A percentile compares a stretch with the other conserved stretches of the same genome.
Evolutionary conservation across 1,140 invertebrate species (phyloP).

Genomic region (Aplysia californica): DNA sequence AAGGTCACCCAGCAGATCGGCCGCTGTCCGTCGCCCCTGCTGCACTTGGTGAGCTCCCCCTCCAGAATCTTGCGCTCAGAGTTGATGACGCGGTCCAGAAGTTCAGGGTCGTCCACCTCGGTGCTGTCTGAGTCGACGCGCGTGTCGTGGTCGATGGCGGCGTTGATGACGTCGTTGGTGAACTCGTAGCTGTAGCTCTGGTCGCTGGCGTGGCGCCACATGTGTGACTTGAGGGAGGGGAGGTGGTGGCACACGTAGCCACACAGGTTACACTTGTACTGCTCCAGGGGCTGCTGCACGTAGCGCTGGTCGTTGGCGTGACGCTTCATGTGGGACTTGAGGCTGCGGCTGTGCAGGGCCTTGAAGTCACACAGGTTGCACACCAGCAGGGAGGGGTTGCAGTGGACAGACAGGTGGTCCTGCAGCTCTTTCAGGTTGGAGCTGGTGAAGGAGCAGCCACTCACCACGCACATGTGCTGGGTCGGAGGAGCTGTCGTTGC

Average conservation of each 20-base stretch:
- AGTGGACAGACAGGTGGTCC: constrained; percentile 38
- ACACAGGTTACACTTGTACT: constrained; percentile 68
- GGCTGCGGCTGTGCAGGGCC: constrained; percentile 60
- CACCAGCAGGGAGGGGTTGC: constrained; percentile 48
- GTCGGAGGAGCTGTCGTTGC: not conserved
- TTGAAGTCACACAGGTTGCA: constrained; percentile 66
- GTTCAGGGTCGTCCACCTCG: constrained; percentile 43
- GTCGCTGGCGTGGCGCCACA: constrained; percentile 67
- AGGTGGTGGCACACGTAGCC: constrained; percentile 67
- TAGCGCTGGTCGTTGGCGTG: constrained; percentile 65
- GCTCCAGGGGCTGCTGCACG: constrained; percentile 66
- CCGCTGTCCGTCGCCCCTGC: constrained; percentile 31
- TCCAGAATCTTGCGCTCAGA: constrained; percentile 49
- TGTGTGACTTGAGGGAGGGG: constrained; percentile 67
- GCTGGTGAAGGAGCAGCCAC: constrained; percentile 14
- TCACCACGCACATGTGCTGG: constrained; percentile 17
- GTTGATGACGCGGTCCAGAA: constrained; percentile 44
- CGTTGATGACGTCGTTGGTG: constrained; percentile 66
- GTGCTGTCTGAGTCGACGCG: constrained; percentile 44
- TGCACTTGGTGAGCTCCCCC: constrained; percentile 41
- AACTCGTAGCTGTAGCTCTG: constrained; percentile 65
- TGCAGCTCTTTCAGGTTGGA: constrained; percentile 14
- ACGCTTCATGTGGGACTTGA: constrained; percentile 67
- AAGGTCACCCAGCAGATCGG: constrained; percentile 63
- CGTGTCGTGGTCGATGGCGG: constrained; percentile 65